phyloP scores from a whole-genome alignment of 2,113 vertebrate species.

The Conger conger region DNA sequence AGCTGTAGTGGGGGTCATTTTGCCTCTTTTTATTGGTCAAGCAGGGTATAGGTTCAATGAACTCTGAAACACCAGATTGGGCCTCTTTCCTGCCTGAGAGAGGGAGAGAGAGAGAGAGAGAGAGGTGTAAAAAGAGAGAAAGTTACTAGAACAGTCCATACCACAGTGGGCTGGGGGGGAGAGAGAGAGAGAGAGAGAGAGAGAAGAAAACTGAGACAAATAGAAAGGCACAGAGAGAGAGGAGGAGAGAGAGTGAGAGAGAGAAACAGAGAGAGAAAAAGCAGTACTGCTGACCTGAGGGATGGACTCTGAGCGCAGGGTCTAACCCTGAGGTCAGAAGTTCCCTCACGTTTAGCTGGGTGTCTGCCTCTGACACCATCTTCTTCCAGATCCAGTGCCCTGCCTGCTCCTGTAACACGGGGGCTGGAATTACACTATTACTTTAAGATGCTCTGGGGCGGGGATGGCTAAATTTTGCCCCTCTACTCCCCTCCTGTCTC shows the following conservation, averaged over 20 bases:
- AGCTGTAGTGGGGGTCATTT: background rate
- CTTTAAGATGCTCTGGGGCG: conserved; percentile 1
- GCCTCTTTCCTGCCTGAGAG: background rate
- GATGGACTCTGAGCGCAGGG: conserved; percentile 7
- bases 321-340: conserved; percentile 11
- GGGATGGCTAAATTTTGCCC: background rate
- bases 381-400: background rate
- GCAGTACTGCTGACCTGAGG: background rate
- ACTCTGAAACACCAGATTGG: background rate
- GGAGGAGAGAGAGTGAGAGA: background rate
- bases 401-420: background rate
- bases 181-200: background rate
- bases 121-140: background rate
- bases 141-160: background rate
- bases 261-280: background rate
- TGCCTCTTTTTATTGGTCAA: conserved; percentile 4
- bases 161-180: background rate
- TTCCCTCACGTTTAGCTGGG: conserved; percentile 12
- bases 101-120: background rate
- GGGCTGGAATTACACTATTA: conserved; percentile 10
- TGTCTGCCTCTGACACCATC: background rate
- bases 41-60: too few species aligned
- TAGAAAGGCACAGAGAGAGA: background rate
- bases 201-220: background rate
- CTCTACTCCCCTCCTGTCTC: background rate